These are phyloP conservation scores for Anguilla marmorata DNA, from an alignment of 2,797 vertebrate genomes.

Conservation along the genomic window DNA sequence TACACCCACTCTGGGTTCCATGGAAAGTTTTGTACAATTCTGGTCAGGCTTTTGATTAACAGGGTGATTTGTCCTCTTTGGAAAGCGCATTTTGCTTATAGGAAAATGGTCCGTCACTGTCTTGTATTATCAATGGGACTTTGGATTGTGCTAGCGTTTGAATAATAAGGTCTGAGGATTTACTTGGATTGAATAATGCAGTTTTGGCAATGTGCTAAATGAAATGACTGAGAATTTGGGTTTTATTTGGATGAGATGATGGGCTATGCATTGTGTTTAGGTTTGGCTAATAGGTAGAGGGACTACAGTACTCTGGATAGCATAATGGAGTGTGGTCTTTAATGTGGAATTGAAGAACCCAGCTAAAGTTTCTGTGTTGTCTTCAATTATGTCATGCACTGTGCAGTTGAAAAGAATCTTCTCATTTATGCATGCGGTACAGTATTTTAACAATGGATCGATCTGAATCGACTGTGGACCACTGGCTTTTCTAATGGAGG, in stretches of 20 bases:
- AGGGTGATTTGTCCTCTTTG: background rate
- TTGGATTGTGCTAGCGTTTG: background rate
- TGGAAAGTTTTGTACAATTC: background rate
- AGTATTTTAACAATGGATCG: background rate
- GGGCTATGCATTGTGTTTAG: background rate
- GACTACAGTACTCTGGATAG: background rate
- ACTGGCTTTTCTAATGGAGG: background rate
- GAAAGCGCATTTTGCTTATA: background rate
- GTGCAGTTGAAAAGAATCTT: background rate
- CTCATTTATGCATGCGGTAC: background rate
- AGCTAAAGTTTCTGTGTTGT: background rate
- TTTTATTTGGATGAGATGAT: background rate
- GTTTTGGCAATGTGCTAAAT: background rate
- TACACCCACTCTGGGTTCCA: background rate
- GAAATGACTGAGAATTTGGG: background rate
- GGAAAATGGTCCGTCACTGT: background rate
- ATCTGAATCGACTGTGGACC: background rate
- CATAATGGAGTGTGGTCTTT: background rate
- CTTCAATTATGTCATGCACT: slow-evolving; percentile 22
- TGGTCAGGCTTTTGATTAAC: background rate
- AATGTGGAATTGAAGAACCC: background rate
- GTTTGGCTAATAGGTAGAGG: background rate
- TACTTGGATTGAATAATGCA: background rate
- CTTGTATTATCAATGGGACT: background rate
- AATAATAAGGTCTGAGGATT: background rate